Base-by-base conservation (phyloP, 2,888 invertebrate species). In the Coenonympha glycerion region DNA sequence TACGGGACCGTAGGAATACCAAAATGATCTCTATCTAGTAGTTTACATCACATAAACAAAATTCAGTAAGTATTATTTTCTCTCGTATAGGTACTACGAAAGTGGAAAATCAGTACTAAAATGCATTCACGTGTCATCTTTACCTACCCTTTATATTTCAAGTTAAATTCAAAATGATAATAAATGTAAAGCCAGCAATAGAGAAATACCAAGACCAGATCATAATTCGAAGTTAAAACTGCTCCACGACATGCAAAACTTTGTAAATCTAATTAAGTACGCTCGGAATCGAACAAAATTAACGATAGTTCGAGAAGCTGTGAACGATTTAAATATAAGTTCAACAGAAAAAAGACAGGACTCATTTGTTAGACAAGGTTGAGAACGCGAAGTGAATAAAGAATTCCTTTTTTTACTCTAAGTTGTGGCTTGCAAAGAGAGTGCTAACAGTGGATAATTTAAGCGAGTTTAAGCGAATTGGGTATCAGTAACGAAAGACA, bases 281-380 rank as follows among this genome's bases (percentile, higher is more conserved):
- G 22, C 22, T 9, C 24, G 8, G 37, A 39, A 39, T 39, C 37
- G 37, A 39, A 39, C 37, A 39, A 39, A 39, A 39, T 39, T 39
- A 39, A 39, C 24, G 37, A 22, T 13, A 39, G 37, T 21, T 39
- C 22, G 37, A 39, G 13, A 24, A 39, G 37, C 37, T 39, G 37
- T 15, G 15, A 39, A 13, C 37, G 15, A 22, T 24, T 39, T 39
- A 15, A 39, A 39, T 15, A 24, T 15, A 24, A 39, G 37, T 22
- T 39, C 22, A 39, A 22, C 11, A 37, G 37, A 37, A 22, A 22
- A 24, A 39, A 15, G 37, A 22, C 37, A 22, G 13, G 22, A 22
- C 37, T 22, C 3, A 37, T 22, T 39, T 39, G 15, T 22, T 22
- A 24, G 22, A 22, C 37, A 39, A 39, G 37, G 22, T 39, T 39